Evolutionary conservation across 2,797 vertebrate species (phyloP), one percentile per base, ranked within the genome.

Genomic region (Thalassophryne amazonica): DNA sequence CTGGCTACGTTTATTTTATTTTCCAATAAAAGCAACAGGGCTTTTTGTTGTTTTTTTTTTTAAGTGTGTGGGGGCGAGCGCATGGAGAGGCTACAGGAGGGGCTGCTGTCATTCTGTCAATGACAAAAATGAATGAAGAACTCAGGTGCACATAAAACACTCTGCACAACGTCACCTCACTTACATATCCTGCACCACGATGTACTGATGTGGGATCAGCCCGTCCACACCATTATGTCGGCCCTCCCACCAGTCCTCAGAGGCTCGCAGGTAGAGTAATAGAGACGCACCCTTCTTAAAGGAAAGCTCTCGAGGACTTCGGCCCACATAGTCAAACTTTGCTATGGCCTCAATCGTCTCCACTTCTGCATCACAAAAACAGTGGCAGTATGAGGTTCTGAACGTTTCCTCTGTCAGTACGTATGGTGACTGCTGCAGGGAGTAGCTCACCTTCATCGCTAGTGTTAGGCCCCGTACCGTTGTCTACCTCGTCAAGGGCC

Each of bases 301-400:
- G 66, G 95, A 98, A 49, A 99, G 91, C 71, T 99, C 97, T 34
- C 95, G 88, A 0, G 96, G 93, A 35, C 91, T 96, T 2, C 96
- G 92, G 0, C 97, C 97, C 24, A 90, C 67, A 0, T 99, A 99
- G 88, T 99, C 97, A 70, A 98, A 99, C 88, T 97, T 98, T 0
- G 97, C 96, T 2, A 99, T 99, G 60, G 97, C 97, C 81, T 99
- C 97, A 0, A 98, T 99, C 88, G 95, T 97, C 81, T 99, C 97
- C 83, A 95, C 78, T 80, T 99, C 97, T 99, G 89, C 39, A 76
- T 64, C 1, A 18, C 12, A 52, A 30, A 49, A 9, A n/a, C 33
- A 6, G 17, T 7, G 38, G 25, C 9, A 12, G 7, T 53, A 12
- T 20, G 21, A 41, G 23, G 36, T 10, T 34, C 1, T 35, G 8